phyloP scores from a whole-genome alignment of 2,888 invertebrate genomes.

The Tubulanus polymorphus region DNA sequence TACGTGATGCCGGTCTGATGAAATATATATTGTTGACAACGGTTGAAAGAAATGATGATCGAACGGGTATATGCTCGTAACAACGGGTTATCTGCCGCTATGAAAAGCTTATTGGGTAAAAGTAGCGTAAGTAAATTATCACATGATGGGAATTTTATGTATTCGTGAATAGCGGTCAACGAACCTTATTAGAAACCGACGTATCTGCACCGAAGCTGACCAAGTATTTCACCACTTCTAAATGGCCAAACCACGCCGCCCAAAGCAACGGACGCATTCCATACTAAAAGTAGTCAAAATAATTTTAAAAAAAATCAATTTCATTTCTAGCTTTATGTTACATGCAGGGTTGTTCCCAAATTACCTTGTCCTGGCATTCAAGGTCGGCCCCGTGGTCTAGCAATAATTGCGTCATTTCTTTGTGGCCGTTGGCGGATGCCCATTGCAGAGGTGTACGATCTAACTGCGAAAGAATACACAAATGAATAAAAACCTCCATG shows the following conservation, averaged over 20 bases:
- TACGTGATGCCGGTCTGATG: too few species aligned
- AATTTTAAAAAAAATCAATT: neutral
- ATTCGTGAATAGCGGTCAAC: neutral
- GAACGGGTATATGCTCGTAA: too few species aligned
- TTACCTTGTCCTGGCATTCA: slow-evolving; percentile 51
- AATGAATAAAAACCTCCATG: neutral
- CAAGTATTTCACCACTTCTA: slow-evolving; percentile 43
- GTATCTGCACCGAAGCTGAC: slow-evolving; percentile 51
- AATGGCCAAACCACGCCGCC: slow-evolving; percentile 53
- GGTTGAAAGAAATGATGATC: too few species aligned
- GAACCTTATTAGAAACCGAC: slow-evolving; percentile 48
- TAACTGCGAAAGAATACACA: slow-evolving; percentile 29
- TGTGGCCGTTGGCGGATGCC: slow-evolving; percentile 53
- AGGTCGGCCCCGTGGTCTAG: slow-evolving; percentile 51
- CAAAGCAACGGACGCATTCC: slow-evolving; percentile 52
- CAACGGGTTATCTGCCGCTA: too few species aligned
- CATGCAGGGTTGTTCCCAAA: neutral
- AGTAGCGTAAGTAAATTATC: too few species aligned
- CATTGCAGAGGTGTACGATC: slow-evolving; percentile 53
- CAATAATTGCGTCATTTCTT: slow-evolving; percentile 43
- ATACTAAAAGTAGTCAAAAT: slow-evolving; percentile 39
- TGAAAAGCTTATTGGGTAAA: too few species aligned
- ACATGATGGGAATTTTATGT: too few species aligned
- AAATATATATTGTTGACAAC: too few species aligned
- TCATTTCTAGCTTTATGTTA: too few species aligned